Evolutionary conservation across 1,140 invertebrate genomes (phyloP).

Genomic region (Rhynchophorus ferrugineus): DNA sequence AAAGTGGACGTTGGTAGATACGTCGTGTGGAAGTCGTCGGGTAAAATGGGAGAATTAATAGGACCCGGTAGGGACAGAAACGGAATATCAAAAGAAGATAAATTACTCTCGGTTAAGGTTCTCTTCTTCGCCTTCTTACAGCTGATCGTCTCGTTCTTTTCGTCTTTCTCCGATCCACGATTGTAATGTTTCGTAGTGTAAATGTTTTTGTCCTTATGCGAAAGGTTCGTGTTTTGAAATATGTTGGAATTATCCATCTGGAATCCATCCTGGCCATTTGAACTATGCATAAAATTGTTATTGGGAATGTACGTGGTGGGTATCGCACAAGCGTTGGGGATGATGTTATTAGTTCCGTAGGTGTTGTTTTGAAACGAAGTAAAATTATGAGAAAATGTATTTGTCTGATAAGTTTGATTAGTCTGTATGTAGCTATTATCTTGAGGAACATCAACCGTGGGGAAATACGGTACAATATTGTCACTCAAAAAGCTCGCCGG

Average conservation of each 20-base stretch:
- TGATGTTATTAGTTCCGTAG: constrained; percentile 29
- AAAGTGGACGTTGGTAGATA: constrained; percentile 35
- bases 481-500: constrained; percentile 30
- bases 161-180: constrained; percentile 12
- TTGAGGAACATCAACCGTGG: constrained; percentile 31
- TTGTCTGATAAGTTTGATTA: constrained; percentile 30
- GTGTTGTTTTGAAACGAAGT: constrained; percentile 29
- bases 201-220: constrained; percentile 16
- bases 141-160: constrained; percentile 17
- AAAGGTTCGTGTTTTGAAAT: constrained; percentile 15
- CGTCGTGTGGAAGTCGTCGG: constrained; percentile 38
- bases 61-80: constrained; percentile 37
- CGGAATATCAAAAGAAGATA: constrained; percentile 36
- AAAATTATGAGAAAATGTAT: constrained; percentile 29
- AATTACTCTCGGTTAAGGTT: constrained; percentile 21
- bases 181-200: constrained; percentile 14
- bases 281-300: constrained; percentile 32
- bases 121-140: constrained; percentile 25
- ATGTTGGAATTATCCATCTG: constrained; percentile 22
- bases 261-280: constrained; percentile 23
- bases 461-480: constrained; percentile 34
- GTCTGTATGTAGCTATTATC: constrained; percentile 30
- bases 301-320: constrained; percentile 30
- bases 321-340: constrained; percentile 26
- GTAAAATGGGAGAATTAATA: constrained; percentile 40